A percentile compares a stretch with the other conserved stretches of the same genome.
phyloP scores from a whole-genome alignment of 2,797 vertebrate genomes.

The Mallotus villosus region DNA sequence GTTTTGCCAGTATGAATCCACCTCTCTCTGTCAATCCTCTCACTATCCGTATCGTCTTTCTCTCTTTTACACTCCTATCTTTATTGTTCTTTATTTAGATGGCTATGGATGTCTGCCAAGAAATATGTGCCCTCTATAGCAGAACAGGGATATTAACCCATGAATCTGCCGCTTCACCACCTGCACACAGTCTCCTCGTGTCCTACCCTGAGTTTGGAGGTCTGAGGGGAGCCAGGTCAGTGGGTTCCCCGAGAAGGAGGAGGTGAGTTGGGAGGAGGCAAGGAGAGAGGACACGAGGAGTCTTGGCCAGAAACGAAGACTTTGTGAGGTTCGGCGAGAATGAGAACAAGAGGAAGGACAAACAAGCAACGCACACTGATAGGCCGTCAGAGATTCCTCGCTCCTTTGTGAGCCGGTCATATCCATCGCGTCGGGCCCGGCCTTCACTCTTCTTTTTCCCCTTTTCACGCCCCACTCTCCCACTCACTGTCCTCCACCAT shows the following conservation, averaged over 20 bases:
- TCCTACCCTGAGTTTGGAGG: background rate
- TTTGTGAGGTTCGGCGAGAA: background rate
- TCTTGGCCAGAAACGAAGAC: background rate
- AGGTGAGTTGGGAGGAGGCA: no score
- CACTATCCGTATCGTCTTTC: background rate
- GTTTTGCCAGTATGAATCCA: background rate
- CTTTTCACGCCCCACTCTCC: background rate
- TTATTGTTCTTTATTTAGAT: constrained; percentile 49
- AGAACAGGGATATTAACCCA: constrained; percentile 23
- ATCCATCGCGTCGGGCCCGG: no score
- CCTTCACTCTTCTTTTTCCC: background rate
- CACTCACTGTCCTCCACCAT: background rate
- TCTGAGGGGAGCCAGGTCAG: background rate
- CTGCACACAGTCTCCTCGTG: background rate
- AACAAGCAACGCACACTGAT: background rate
- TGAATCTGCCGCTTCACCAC: constrained; percentile 29
- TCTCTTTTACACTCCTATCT: constrained; percentile 21
- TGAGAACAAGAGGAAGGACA: background rate
- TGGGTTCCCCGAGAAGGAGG: background rate
- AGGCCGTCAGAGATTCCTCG: background rate
- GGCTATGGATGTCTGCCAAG: constrained; percentile 36
- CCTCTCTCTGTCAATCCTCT: background rate
- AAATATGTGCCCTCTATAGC: constrained; percentile 13
- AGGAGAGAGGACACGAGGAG: background rate
- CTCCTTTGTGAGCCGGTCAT: background rate